A percentile compares a stretch with the other conserved stretches of the same genome.
phyloP scores from a whole-genome alignment of 2,113 vertebrate genomes.

The Gavialis gangeticus region DNA sequence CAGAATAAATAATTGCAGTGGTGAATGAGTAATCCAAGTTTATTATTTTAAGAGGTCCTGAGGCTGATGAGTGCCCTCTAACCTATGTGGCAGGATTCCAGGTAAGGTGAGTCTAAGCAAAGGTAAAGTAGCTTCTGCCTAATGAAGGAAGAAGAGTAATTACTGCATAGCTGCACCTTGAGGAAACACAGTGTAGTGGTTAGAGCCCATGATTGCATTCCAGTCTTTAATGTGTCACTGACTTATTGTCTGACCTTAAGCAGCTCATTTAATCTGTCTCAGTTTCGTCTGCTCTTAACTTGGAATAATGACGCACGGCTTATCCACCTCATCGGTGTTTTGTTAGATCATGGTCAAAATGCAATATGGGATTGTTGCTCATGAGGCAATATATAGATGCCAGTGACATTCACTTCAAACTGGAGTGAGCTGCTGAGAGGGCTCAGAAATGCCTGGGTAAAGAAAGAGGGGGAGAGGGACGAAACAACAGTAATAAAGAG shows the following conservation, averaged over 20 bases:
- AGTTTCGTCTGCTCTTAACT: neutral
- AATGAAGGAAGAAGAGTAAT: accelerated
- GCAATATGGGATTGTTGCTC: neutral
- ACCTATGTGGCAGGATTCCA: accelerated
- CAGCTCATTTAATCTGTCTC: accelerated
- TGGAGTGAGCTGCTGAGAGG: accelerated
- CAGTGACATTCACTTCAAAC: neutral
- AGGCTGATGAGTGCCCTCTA: neutral
- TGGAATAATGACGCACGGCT: neutral
- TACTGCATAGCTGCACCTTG: neutral
- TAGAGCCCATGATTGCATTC: neutral
- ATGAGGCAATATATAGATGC: neutral
- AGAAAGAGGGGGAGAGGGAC: neutral
- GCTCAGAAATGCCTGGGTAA: neutral
- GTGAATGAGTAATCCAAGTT: neutral
- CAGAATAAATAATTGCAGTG: neutral
- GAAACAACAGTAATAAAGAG: neutral
- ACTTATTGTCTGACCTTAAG: accelerated
- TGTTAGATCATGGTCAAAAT: neutral
- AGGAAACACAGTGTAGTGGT: neutral
- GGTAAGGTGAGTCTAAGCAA: accelerated
- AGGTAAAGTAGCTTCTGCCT: neutral
- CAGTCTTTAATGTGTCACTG: neutral
- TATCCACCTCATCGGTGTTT: neutral
- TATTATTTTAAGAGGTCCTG: neutral